Base-by-base conservation (phyloP, 2,888 invertebrate genomes). In the Sphaerophoria rueppellii region DNA sequence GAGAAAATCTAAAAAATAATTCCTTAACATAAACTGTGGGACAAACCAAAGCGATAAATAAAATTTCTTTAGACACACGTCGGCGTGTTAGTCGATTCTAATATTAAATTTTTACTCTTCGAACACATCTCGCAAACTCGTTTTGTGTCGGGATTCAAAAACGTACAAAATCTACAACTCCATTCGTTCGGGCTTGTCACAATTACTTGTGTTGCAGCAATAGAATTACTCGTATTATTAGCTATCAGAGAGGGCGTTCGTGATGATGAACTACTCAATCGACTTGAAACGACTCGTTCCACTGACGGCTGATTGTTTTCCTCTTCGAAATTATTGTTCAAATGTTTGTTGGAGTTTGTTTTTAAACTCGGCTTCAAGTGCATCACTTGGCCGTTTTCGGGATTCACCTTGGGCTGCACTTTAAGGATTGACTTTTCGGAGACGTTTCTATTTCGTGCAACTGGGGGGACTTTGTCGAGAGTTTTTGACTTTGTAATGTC, bases 101-200 rank as follows among this genome's bases (percentile, higher is more conserved):
- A 63, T 80, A 89, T 89, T 65, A 90, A 91, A 82, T 91, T 92
- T 87, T 90, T 90, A 82, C 91, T 90, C 88, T 94, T 95, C 58
- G 93, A 93, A 89, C 96, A 96, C 93, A 95, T 95, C 87, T 95
- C 95, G 89, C 96, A 96, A 87, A 95, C 94, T 58, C 93, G 93
- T 61, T 91, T 92, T 0, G 91, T 89, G 3, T 91, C 88, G 0
- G 92, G 90, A 90, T 96, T 96, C 14, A 95, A 91, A 89, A 92
- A 95, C 11, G 96, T 96, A 90, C 96, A 96, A 54, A 93, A 92
- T 7, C 92, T 91, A 89, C 95, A 96, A 82, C 93, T 93, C 96
- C 95, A 96, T 83, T 92, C 93, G 46, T 89, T 90, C 4, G 90
- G 89, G 71, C 89, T 89, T 32, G 89, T 89, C 35, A 89, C 89